A percentile compares a stretch with the other conserved stretches of the same genome.
These are phyloP conservation scores for Eulemur rufifrons DNA, from an alignment of 2,113 vertebrate genomes.

Conservation along the genomic window DNA sequence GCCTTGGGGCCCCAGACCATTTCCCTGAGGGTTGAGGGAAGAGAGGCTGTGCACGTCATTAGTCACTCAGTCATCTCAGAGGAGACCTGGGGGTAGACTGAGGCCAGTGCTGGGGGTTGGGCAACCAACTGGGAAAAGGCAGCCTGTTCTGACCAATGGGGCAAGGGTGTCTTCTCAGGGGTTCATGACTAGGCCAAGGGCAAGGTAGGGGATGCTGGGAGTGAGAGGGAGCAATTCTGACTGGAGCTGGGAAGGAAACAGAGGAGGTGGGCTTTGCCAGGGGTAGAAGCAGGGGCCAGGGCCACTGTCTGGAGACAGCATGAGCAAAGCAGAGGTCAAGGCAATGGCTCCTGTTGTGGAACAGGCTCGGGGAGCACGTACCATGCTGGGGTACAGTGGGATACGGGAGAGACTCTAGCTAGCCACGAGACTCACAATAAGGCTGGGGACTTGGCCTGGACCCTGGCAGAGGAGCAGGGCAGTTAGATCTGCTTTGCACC, in stretches of 20 bases:
- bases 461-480: background rate
- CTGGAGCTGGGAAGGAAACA: background rate
- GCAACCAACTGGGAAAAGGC: background rate
- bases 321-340: background rate
- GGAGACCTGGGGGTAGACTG: background rate
- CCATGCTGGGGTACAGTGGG: background rate
- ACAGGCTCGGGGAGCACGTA: rapidly evolving
- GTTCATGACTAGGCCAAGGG: background rate
- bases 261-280: background rate
- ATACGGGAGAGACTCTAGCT: background rate
- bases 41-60: background rate
- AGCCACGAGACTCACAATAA: background rate
- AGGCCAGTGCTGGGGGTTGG: background rate
- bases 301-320: background rate
- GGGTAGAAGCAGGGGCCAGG: background rate
- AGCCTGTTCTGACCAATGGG: background rate
- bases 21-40: background rate
- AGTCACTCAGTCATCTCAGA: background rate
- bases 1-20: background rate
- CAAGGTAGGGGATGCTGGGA: background rate
- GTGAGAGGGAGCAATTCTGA: background rate
- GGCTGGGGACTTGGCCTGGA: background rate
- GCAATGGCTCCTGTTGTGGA: rapidly evolving
- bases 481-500: too few species aligned
- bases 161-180: background rate